Evolutionary conservation across 2,888 invertebrate species (phyloP).

Genomic region (Polydesmus complanatus): DNA sequence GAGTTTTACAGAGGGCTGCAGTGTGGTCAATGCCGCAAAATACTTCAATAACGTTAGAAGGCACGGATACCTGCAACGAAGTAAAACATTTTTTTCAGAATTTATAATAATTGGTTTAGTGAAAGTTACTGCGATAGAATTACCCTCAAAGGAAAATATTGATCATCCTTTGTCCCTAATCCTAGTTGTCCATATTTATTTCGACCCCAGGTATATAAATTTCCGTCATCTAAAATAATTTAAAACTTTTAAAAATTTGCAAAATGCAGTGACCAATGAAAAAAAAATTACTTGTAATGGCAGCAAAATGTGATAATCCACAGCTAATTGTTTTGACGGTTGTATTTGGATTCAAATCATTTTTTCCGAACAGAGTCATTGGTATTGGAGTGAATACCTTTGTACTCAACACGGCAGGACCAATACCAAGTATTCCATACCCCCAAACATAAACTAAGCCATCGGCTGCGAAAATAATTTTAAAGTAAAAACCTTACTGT

Average conservation of each 20-base stretch:
- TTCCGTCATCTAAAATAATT: slow-evolving; percentile 43
- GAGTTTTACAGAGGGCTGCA: slow-evolving; percentile 58
- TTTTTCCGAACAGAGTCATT: slow-evolving; percentile 65
- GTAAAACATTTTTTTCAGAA: too few relatives aligned
- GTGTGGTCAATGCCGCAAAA: slow-evolving; percentile 18
- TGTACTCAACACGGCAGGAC: slow-evolving; percentile 57
- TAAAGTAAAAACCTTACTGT: slow-evolving; percentile 1
- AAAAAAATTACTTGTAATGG: slow-evolving; percentile 47
- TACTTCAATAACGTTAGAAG: slow-evolving; percentile 10
- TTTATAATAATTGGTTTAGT: neutral
- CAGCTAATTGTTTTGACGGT: slow-evolving; percentile 46
- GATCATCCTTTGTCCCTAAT: slow-evolving; percentile 61
- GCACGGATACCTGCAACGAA: slow-evolving; percentile 9
- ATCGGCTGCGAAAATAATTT: slow-evolving; percentile 44
- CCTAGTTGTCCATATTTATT: slow-evolving; percentile 75
- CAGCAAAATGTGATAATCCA: slow-evolving; percentile 64
- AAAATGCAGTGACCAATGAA: neutral
- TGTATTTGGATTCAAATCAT: slow-evolving; percentile 59
- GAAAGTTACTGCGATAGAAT: too few relatives aligned
- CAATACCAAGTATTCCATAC: slow-evolving; percentile 77
- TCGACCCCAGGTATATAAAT: slow-evolving; percentile 83
- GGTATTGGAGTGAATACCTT: slow-evolving; percentile 58
- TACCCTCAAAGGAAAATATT: slow-evolving; percentile 74
- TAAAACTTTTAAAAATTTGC: neutral
- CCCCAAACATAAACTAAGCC: slow-evolving; percentile 89